Evolutionary conservation across 1,140 invertebrate species (phyloP).

Genomic region (Scaptomyza hsui): DNA sequence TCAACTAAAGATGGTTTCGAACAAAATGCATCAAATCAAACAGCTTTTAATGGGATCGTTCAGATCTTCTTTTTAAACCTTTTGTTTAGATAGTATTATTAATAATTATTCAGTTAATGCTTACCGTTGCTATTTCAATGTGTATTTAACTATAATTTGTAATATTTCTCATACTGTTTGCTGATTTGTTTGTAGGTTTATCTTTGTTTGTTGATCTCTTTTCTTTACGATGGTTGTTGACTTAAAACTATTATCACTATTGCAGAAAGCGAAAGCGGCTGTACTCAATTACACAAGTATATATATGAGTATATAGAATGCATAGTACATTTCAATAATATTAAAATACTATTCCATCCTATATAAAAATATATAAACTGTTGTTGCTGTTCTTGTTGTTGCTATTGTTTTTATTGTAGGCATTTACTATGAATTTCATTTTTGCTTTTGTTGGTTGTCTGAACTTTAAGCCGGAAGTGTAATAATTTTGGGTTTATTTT

Average conservation of each 20-base stretch:
- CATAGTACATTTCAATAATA: background rate
- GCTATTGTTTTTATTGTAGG: constrained; percentile 62
- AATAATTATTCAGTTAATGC: constrained; percentile 40
- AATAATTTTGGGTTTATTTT: constrained; percentile 33
- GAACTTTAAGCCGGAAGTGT: constrained; percentile 61
- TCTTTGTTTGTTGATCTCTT: constrained; percentile 40
- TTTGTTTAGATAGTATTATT: constrained; percentile 11
- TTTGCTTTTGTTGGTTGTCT: constrained; percentile 23
- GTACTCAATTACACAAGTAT: constrained; percentile 61
- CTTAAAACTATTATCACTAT: constrained; percentile 84
- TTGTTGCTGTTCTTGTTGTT: constrained; percentile 42
- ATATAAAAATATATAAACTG: constrained; percentile 13
- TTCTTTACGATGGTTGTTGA: constrained; percentile 61
- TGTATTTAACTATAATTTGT: constrained; percentile 59
- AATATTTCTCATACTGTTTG: constrained; percentile 47
- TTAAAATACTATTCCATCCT: background rate
- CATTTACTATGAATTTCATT: constrained; percentile 64
- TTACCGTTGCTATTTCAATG: constrained; percentile 61
- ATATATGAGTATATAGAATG: constrained; percentile 23
- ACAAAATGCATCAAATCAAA: constrained; percentile 38
- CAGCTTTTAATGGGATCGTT: constrained; percentile 39
- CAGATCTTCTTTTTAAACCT: constrained; percentile 4
- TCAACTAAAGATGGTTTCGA: constrained; percentile 53
- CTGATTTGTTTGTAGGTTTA: constrained; percentile 55
- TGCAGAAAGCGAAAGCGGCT: constrained; percentile 84